These are phyloP conservation scores for Bombylius major DNA, from an alignment of 2,888 invertebrate species.

Conservation along the genomic window DNA sequence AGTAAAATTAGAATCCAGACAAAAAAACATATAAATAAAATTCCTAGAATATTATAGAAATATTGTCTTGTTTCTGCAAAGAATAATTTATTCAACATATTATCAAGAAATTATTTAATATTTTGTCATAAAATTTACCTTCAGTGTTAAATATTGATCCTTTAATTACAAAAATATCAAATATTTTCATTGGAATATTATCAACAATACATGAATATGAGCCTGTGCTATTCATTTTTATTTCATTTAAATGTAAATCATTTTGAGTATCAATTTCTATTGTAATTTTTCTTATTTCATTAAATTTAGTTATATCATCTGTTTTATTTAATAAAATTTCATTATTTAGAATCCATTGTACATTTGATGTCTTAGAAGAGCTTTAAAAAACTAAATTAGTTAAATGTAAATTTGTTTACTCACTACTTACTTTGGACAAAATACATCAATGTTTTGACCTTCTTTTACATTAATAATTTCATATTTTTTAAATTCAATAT, in stretches of 20 bases:
- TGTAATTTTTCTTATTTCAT: not conserved
- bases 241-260: not conserved
- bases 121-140: not conserved
- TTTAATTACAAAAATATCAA: not conserved
- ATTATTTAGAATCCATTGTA: not conserved
- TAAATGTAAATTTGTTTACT: not conserved
- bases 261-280: not conserved
- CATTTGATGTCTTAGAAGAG: not conserved
- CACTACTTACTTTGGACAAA: not conserved
- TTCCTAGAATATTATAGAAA: too few species aligned
- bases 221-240: not conserved
- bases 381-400: too few species aligned
- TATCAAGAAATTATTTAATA: too few species aligned
- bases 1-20: too few species aligned
- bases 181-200: not conserved
- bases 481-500: not conserved
- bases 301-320: not conserved
- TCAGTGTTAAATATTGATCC: not conserved
- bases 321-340: not conserved
- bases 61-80: too few species aligned
- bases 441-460: not conserved
- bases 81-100: too few species aligned
- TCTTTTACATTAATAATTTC: not conserved
- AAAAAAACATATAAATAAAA: too few species aligned
- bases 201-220: not conserved